These are phyloP conservation scores for Fistularia commersonii DNA, from an alignment of 2,797 vertebrate species.

Conservation along the genomic window DNA sequence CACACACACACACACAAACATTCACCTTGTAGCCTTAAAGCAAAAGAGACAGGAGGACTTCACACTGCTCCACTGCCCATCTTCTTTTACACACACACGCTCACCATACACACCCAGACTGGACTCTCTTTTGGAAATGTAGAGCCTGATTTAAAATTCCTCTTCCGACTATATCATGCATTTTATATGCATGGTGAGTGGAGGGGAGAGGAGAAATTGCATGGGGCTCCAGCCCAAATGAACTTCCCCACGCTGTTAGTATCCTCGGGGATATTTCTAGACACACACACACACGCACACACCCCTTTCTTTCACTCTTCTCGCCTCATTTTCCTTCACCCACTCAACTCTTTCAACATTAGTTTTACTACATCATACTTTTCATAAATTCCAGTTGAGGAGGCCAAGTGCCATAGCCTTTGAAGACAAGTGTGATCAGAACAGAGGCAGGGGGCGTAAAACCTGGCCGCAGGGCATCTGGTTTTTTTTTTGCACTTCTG, in stretches of 20 bases:
- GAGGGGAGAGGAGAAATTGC: slow-evolving; percentile 33
- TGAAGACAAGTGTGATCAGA: slow-evolving; percentile 74
- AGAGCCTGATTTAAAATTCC: slow-evolving; percentile 75
- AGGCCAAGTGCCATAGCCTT: slow-evolving; percentile 52
- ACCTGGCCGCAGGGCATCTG: slow-evolving; percentile 65
- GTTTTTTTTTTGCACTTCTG: slow-evolving; percentile 44
- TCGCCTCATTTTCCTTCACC: slow-evolving; percentile 54
- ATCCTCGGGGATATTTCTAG: slow-evolving; percentile 52
- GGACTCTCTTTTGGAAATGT: slow-evolving; percentile 72
- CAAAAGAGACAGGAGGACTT: slow-evolving; percentile 54
- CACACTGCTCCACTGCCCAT: slow-evolving; percentile 15
- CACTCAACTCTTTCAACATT: slow-evolving; percentile 68
- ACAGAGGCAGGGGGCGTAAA: slow-evolving; percentile 58
- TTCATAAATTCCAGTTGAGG: slow-evolving; percentile 65
- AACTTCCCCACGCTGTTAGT: slow-evolving; percentile 54
- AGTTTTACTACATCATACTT: slow-evolving; percentile 74
- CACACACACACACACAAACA: too few species aligned
- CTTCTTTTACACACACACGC: slow-evolving; percentile 16
- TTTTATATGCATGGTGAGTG: slow-evolving; percentile 73
- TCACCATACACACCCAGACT: slow-evolving; percentile 52
- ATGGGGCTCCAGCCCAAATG: slow-evolving; percentile 59
- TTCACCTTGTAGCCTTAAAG: slow-evolving; percentile 73
- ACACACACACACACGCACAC: slow-evolving; percentile 19
- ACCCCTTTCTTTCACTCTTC: slow-evolving; percentile 18
- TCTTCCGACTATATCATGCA: slow-evolving; percentile 72